Conservation (phyloP, 2,797 vertebrate genomes). For the Ctenopoma kingsleyae region DNA sequence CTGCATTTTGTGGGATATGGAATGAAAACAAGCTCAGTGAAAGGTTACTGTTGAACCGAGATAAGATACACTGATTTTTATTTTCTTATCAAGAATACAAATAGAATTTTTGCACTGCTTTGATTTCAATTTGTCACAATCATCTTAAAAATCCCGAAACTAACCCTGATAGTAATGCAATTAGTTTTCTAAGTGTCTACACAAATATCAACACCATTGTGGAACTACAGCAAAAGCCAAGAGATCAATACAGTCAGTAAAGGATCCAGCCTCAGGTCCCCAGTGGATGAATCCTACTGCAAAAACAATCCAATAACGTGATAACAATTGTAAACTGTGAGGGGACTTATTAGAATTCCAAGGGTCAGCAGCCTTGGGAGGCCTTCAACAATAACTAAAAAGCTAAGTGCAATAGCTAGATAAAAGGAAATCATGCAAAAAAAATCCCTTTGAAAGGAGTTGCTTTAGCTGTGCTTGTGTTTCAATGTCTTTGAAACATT, state of each 20-base stretch:
- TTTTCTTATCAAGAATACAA: background rate
- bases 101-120: too few relatives aligned
- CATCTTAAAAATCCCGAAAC: too few relatives aligned
- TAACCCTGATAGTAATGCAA: too few relatives aligned
- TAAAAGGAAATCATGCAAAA: conserved; percentile 54
- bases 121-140: too few relatives aligned
- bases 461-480: conserved; percentile 54
- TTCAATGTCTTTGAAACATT: conserved; percentile 73
- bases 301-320: conserved; percentile 9
- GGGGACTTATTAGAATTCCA: conserved; percentile 51
- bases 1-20: background rate
- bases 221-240: too few relatives aligned
- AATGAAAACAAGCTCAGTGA: background rate
- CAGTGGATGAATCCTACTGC: background rate
- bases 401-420: conserved; percentile 62
- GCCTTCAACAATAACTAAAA: conserved; percentile 67
- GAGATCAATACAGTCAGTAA: too few relatives aligned
- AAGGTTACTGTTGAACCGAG: background rate
- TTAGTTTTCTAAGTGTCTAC: too few relatives aligned
- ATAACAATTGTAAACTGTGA: conserved; percentile 42
- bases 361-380: conserved; percentile 69
- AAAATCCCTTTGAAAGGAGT: conserved; percentile 56
- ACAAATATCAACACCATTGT: too few relatives aligned
- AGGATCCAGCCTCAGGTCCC: too few relatives aligned
- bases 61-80: background rate